Evolutionary conservation across 2,113 vertebrate genomes (phyloP).

Genomic region (Genyomyrus donnyi): DNA sequence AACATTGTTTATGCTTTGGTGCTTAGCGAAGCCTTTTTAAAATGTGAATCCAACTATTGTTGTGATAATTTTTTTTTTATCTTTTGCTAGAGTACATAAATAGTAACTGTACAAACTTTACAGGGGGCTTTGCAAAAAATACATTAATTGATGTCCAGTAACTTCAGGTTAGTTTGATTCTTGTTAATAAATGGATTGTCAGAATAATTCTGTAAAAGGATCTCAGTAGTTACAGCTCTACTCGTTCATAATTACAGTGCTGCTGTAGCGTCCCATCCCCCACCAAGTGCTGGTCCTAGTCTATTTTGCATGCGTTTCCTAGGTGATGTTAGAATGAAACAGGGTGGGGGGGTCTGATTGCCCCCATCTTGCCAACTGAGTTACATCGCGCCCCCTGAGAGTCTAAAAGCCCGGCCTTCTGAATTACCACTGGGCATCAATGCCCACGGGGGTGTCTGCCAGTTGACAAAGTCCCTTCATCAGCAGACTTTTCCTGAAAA

Average conservation of each 20-base stretch:
- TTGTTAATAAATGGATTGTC: background rate
- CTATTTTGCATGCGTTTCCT: background rate
- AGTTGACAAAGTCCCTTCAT: background rate
- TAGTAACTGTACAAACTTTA: background rate
- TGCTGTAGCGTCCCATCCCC: background rate
- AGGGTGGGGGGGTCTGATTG: background rate
- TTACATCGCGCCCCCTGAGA: background rate
- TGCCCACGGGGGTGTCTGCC: background rate
- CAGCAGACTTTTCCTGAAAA: background rate
- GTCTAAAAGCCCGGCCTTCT: background rate
- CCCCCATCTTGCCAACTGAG: background rate
- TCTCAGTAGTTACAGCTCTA: background rate
- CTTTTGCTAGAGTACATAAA: background rate
- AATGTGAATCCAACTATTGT: background rate
- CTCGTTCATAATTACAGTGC: background rate
- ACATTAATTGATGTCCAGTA: background rate
- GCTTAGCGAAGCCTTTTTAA: background rate
- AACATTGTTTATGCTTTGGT: background rate
- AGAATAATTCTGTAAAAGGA: background rate
- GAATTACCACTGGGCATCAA: background rate
- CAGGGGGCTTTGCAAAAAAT: background rate
- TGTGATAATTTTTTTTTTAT: background rate
- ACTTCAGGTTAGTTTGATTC: background rate
- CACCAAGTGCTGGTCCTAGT: background rate
- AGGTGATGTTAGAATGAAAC: background rate